These are phyloP conservation scores for Tenthredo notha DNA, from an alignment of 2,888 invertebrate genomes.

Conservation along the genomic window DNA sequence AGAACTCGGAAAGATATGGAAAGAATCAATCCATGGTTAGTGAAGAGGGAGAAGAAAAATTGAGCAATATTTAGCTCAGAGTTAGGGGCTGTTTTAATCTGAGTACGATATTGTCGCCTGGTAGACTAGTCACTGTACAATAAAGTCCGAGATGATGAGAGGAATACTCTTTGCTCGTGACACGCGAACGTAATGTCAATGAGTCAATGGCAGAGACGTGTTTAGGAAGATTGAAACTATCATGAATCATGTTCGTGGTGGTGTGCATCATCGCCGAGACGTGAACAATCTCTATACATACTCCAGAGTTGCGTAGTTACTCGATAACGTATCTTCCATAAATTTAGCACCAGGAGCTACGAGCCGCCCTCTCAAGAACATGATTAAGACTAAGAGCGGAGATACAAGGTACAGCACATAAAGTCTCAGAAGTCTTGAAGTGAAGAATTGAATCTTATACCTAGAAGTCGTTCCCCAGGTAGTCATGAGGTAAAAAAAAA, in stretches of 20 bases:
- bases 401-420: neutral
- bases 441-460: too few relatives aligned
- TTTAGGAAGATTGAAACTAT: neutral
- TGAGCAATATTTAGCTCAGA: neutral
- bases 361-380: neutral
- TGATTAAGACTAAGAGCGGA: slow-evolving; percentile 7
- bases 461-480: too few relatives aligned
- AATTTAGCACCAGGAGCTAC: slow-evolving; percentile 14
- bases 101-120: neutral
- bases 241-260: slow-evolving; percentile 6
- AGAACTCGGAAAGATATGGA: neutral
- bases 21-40: neutral
- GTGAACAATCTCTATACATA: neutral
- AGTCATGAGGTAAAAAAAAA: too few relatives aligned
- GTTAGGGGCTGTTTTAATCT: neutral
- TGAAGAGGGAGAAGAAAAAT: neutral
- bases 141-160: neutral
- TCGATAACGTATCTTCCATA: slow-evolving; percentile 40
- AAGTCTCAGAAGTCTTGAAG: neutral
- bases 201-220: slow-evolving; percentile 23
- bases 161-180: neutral
- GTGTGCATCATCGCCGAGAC: slow-evolving; percentile 30
- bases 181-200: neutral
- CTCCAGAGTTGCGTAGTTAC: slow-evolving; percentile 9
- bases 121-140: neutral